These are phyloP conservation scores for Pseudopipra pipra DNA, from an alignment of 2,113 vertebrate genomes.

Conservation along the genomic window DNA sequence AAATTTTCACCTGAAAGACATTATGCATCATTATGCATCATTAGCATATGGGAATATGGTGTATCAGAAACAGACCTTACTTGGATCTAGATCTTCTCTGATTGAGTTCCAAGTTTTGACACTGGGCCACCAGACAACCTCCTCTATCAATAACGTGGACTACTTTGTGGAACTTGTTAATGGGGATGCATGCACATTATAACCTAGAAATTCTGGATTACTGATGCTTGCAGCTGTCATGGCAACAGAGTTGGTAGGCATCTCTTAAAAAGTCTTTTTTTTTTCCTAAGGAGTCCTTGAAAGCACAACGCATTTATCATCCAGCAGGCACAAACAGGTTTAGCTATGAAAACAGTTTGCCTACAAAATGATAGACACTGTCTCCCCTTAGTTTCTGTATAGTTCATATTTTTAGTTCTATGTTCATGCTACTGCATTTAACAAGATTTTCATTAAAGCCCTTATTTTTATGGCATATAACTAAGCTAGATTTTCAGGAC, in stretches of 20 bases:
- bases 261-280: conserved; percentile 34
- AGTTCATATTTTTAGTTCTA: conserved; percentile 17
- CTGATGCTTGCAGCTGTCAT: conserved; percentile 71
- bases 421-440: not conserved
- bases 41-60: not conserved
- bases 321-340: conserved; percentile 50
- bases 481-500: not conserved
- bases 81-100: conserved; percentile 40
- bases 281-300: conserved; percentile 29
- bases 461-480: not conserved
- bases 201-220: conserved; percentile 65
- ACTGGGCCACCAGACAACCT: not conserved
- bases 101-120: conserved; percentile 54
- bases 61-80: not conserved
- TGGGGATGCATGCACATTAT: conserved; percentile 42
- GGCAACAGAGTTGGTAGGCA: conserved; percentile 61
- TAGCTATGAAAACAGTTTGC: conserved; percentile 51
- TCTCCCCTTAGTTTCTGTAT: conserved; percentile 2
- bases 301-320: conserved; percentile 59
- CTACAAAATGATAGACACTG: conserved; percentile 17
- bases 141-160: conserved; percentile 1
- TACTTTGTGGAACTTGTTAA: conserved; percentile 57
- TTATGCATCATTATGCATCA: not conserved
- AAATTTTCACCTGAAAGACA: not conserved
- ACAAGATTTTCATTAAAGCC: not conserved